These are phyloP conservation scores for Channa maculata DNA, from an alignment of 2,113 vertebrate genomes.

Conservation along the genomic window DNA sequence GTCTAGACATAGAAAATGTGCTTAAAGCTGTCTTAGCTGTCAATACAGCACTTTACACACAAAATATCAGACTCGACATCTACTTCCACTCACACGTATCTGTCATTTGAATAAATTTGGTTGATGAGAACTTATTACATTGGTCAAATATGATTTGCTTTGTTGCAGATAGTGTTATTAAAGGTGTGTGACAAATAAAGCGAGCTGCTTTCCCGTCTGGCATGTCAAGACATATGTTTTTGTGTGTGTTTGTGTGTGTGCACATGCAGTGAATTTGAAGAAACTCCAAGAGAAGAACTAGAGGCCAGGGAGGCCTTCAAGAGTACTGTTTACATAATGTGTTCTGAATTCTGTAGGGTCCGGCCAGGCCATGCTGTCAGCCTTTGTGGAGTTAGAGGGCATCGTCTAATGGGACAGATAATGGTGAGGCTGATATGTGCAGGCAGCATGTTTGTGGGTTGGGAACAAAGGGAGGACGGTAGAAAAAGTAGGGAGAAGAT, in stretches of 20 bases:
- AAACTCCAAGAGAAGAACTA: conserved; percentile 47
- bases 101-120: conserved; percentile 34
- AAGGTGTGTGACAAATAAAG: conserved; percentile 51
- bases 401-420: conserved; percentile 70
- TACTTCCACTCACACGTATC: conserved; percentile 7
- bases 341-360: conserved; percentile 65
- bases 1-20: conserved; percentile 72
- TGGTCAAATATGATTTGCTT: conserved; percentile 38
- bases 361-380: conserved; percentile 66
- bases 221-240: conserved; percentile 15
- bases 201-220: conserved; percentile 31
- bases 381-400: conserved; percentile 51
- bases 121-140: conserved; percentile 11
- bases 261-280: conserved; percentile 55
- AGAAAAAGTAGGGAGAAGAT: background rate
- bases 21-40: conserved; percentile 60
- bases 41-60: conserved; percentile 32
- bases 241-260: conserved; percentile 2
- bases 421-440: conserved; percentile 74
- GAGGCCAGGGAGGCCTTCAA: conserved; percentile 38
- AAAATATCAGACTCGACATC: conserved; percentile 31
- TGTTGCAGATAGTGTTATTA: conserved; percentile 3
- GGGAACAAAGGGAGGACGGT: conserved; percentile 41
- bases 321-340: conserved; percentile 69
- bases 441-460: conserved; percentile 67